Evolutionary conservation across 2,113 vertebrate species (phyloP).

Genomic region (Zootoca vivipara): DNA sequence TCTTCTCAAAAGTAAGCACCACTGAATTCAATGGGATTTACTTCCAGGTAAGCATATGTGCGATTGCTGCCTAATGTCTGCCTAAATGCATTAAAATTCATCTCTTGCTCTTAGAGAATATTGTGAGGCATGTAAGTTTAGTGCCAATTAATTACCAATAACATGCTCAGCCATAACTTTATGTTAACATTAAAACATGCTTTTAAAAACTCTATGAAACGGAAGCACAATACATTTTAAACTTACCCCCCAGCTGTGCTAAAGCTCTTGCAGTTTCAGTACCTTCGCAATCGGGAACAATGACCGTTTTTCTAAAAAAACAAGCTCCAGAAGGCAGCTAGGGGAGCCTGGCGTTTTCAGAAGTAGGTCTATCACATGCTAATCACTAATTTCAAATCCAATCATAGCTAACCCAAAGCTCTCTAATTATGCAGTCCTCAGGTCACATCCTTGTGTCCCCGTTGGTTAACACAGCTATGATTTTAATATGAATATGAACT

Average conservation of each 20-base stretch:
- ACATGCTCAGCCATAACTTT: not conserved
- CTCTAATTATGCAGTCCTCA: constrained; percentile 79
- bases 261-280: constrained; percentile 62
- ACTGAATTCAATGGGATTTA: not conserved
- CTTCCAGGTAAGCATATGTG: not conserved
- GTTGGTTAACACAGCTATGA: constrained; percentile 65
- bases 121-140: not conserved
- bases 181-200: not conserved
- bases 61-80: not conserved
- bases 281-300: constrained; percentile 64
- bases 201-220: constrained; percentile 28
- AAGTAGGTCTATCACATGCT: constrained; percentile 75
- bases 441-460: constrained; percentile 74
- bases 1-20: not conserved
- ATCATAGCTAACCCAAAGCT: constrained; percentile 67
- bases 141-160: constrained; percentile 1
- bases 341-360: constrained; percentile 59
- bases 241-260: constrained; percentile 73
- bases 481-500: constrained; percentile 45
- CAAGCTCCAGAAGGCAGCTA: constrained; percentile 57
- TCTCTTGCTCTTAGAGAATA: constrained; percentile 17
- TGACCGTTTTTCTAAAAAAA: constrained; percentile 52
- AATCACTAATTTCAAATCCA: constrained; percentile 73
- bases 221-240: not conserved
- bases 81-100: not conserved